Conservation (phyloP, 2,113 vertebrate genomes). For the Toxotes chatareus region DNA sequence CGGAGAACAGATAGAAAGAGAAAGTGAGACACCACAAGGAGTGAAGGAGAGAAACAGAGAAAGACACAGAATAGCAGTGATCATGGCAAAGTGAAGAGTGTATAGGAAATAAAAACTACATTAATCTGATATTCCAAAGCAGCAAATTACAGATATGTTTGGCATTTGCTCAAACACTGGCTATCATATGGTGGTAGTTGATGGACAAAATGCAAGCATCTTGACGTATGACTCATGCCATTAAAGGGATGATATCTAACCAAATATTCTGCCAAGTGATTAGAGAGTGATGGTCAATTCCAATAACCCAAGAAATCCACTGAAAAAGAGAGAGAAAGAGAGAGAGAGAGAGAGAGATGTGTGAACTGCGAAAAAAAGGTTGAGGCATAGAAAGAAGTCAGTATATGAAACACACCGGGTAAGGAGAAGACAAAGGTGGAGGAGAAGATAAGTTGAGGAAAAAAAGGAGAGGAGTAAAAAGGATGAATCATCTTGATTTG, state of each 20-base stretch:
- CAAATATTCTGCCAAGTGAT: background rate
- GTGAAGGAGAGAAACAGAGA: background rate
- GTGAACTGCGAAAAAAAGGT: background rate
- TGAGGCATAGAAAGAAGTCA: constrained; percentile 5
- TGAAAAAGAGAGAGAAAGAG: background rate
- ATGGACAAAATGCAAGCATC: background rate
- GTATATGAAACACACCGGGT: background rate
- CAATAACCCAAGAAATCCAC: background rate
- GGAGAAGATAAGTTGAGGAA: constrained; percentile 16
- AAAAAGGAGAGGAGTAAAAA: background rate
- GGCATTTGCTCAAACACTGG: background rate
- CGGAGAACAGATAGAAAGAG: background rate
- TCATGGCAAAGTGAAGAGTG: constrained; percentile 8
- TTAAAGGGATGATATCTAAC: background rate
- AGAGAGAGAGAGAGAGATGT: background rate
- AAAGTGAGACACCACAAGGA: constrained; percentile 4
- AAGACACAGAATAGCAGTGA: background rate
- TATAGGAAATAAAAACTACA: background rate
- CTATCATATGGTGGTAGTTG: background rate
- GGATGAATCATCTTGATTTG: constrained; percentile 41
- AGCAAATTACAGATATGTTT: background rate
- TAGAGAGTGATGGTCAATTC: background rate
- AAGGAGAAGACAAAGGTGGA: background rate
- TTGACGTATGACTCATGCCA: background rate
- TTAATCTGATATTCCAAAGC: background rate